These are phyloP conservation scores for Pseudopodoces humilis DNA, from an alignment of 2,113 vertebrate genomes.

Conservation along the genomic window DNA sequence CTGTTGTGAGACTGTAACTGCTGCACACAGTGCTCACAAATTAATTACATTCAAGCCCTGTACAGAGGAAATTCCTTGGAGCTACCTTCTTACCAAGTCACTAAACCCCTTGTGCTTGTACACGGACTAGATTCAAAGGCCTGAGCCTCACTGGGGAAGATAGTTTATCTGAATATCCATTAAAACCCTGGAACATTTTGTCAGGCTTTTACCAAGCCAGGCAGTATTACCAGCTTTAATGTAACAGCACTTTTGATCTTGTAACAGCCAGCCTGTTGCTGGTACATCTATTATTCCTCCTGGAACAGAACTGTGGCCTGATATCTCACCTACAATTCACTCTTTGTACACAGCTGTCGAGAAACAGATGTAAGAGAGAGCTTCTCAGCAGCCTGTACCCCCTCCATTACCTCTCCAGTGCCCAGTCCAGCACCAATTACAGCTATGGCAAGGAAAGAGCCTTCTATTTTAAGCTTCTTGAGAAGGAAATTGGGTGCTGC, in stretches of 20 bases:
- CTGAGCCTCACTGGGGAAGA: not conserved
- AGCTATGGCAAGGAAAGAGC: not conserved
- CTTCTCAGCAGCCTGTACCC: not conserved
- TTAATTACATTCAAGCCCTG: not conserved
- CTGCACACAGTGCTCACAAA: not conserved
- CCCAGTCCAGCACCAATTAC: not conserved
- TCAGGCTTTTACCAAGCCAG: slow-evolving; percentile 6
- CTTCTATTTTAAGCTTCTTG: slow-evolving; percentile 12
- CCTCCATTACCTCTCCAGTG: not conserved
- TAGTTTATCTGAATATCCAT: not conserved
- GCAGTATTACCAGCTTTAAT: not conserved
- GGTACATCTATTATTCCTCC: slow-evolving; percentile 24
- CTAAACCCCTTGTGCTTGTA: not conserved
- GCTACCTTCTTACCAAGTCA: not conserved
- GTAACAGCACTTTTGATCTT: slow-evolving; percentile 10
- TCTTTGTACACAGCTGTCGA: not conserved
- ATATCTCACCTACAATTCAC: not conserved
- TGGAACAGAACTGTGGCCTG: not conserved
- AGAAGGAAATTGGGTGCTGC: not conserved
- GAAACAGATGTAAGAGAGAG: not conserved
- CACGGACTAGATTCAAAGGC: not conserved
- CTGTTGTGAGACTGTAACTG: not conserved
- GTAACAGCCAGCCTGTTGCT: not conserved
- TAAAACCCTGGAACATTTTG: not conserved
- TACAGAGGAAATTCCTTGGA: not conserved